Conservation (phyloP, 2,888 invertebrate genomes). For the Fragum sueziense region DNA sequence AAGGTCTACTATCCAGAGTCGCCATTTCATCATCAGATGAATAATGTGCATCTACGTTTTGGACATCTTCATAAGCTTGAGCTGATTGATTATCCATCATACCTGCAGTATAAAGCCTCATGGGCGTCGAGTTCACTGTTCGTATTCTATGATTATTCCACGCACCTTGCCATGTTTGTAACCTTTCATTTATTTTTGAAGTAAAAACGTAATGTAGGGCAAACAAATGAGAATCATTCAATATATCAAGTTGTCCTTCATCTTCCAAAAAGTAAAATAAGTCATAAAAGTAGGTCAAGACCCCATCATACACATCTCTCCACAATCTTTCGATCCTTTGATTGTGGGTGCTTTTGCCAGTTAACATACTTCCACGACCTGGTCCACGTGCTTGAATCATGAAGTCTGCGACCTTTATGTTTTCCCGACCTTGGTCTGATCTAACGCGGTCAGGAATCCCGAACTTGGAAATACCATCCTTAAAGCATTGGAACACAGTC, state of each 20-base stretch:
- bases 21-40: neutral
- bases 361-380: constrained; percentile 35
- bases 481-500: constrained; percentile 35
- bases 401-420: constrained; percentile 33
- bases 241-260: constrained; percentile 20
- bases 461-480: constrained; percentile 6
- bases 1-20: neutral
- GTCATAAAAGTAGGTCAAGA: constrained; percentile 38
- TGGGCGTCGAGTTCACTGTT: constrained; percentile 32
- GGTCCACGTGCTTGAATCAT: constrained; percentile 30
- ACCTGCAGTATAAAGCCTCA: constrained; percentile 26
- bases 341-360: constrained; percentile 39
- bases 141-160: constrained; percentile 42
- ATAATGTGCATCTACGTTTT: neutral
- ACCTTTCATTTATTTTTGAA: constrained; percentile 36
- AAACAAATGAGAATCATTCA: constrained; percentile 34
- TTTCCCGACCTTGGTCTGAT: constrained; percentile 45
- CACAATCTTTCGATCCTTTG: constrained; percentile 42
- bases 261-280: constrained; percentile 46
- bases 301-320: constrained; percentile 52
- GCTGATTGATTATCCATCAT: constrained; percentile 16
- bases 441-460: constrained; percentile 30
- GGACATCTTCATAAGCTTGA: neutral
- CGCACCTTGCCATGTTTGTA: constrained; percentile 31
- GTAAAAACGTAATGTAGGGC: constrained; percentile 39